These are phyloP conservation scores for Rotaria socialis DNA, from an alignment of 2,888 invertebrate genomes.

Conservation along the genomic window DNA sequence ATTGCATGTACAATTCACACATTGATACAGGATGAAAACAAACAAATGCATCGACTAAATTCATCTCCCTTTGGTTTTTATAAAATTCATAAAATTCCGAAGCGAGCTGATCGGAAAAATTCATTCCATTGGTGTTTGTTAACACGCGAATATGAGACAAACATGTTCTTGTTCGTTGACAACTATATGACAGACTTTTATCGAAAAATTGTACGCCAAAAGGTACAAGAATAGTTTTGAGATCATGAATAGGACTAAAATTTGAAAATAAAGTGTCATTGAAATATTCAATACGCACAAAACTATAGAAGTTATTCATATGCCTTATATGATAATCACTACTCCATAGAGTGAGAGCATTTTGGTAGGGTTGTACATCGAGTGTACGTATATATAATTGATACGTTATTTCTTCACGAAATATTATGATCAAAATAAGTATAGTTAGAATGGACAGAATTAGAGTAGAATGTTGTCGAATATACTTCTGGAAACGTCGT, in stretches of 20 bases:
- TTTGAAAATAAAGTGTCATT: background rate
- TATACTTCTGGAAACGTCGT: background rate
- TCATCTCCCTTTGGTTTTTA: conserved; percentile 34
- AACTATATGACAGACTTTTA: conserved; percentile 2
- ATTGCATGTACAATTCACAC: conserved; percentile 41
- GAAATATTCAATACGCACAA: background rate
- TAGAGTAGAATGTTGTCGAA: background rate
- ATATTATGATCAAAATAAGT: background rate
- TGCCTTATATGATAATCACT: background rate
- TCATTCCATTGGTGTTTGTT: background rate
- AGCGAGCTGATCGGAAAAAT: background rate
- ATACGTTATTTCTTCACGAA: background rate
- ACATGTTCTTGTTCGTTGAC: background rate
- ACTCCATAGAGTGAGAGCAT: background rate
- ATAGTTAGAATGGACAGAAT: background rate
- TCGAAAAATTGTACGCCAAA: background rate
- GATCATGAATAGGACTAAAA: conserved; percentile 16
- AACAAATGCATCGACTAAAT: conserved; percentile 36
- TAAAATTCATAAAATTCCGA: conserved; percentile 32
- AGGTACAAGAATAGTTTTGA: background rate
- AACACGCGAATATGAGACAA: background rate
- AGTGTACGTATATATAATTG: background rate
- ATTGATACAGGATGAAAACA: conserved; percentile 38
- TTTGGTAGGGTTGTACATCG: background rate
- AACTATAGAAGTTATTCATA: background rate